Evolutionary conservation across 2,888 invertebrate genomes (phyloP), one percentile per base, ranked within the genome.

Genomic region (Macaria liturata): DNA sequence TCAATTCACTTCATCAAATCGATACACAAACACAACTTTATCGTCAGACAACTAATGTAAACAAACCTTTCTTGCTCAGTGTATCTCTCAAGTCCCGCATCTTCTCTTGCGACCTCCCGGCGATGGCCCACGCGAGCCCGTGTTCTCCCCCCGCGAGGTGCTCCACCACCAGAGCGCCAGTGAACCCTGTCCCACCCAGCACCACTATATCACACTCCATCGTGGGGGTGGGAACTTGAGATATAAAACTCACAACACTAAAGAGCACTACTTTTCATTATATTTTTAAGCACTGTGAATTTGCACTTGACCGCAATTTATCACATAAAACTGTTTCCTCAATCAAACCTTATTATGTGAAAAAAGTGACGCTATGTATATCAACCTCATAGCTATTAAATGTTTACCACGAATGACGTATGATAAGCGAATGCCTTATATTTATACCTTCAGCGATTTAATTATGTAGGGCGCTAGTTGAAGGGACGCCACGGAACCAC

Each of bases 131-230:
- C 32, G 55, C 71, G 5, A 77, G 48, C 42, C 68, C 66, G 42
- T 68, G 68, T 9, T 52, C 57, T 32, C 70, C 56, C 32, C 59
- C 61, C 1, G 68, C 66, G 46, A 80, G 66, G 47, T 70, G 67
- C 54, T 73, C 69, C 40, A 73, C 75, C 4, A 73, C 70, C 49
- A 69, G 64, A 1, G 34, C 34, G 7, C 34, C 34, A 0, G 79
- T 78, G 47, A 78, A 81, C 5, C 81, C 81, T 4, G 78, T 76
- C 4, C 79, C 78, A n/a, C 81, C 81, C 8, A 81, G 64, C 9
- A 80, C 68, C 6, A 80, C 56, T 6, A 80, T 56, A 61, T 81
- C 80, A 40, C 9, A 40, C 20, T 20, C 20, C 20, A 20, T 20
- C 20, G 2, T 20, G 20, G 20, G 20, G 20, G 20, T 20, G 20